A percentile compares a stretch with the other conserved stretches of the same genome.
Conservation (phyloP, 2,113 vertebrate species). For the Cettia cetti region DNA sequence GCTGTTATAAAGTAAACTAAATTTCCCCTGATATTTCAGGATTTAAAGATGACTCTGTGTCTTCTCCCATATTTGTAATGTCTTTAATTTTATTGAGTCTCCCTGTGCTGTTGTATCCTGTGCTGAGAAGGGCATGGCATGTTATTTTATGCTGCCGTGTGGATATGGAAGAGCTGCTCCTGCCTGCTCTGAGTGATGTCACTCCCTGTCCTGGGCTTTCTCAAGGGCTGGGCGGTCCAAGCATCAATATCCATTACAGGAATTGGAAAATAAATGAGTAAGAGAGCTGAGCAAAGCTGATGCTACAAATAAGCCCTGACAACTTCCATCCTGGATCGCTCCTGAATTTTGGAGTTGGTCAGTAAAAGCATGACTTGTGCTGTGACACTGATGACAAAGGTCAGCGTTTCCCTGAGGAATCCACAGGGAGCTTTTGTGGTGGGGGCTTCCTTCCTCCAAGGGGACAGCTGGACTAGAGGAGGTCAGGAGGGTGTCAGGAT, state of each 20-base stretch:
- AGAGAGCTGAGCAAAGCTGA: neutral
- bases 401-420: accelerated
- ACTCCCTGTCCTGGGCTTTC: neutral
- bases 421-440: neutral
- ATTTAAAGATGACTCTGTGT: neutral
- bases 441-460: neutral
- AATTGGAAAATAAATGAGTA: neutral
- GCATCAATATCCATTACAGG: neutral
- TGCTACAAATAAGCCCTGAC: neutral
- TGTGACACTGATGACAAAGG: neutral
- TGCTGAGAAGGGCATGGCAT: neutral
- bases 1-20: neutral
- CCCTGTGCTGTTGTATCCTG: neutral
- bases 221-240: neutral
- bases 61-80: neutral
- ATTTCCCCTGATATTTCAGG: neutral
- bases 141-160: neutral
- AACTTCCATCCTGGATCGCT: neutral
- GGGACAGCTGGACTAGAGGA: neutral
- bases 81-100: neutral
- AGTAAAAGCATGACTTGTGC: neutral
- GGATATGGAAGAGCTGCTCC: neutral
- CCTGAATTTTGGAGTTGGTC: neutral
- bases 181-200: neutral
- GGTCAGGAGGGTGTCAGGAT: neutral